Base-by-base conservation (phyloP, 1,140 invertebrate genomes). In the Bombus consobrinus region DNA sequence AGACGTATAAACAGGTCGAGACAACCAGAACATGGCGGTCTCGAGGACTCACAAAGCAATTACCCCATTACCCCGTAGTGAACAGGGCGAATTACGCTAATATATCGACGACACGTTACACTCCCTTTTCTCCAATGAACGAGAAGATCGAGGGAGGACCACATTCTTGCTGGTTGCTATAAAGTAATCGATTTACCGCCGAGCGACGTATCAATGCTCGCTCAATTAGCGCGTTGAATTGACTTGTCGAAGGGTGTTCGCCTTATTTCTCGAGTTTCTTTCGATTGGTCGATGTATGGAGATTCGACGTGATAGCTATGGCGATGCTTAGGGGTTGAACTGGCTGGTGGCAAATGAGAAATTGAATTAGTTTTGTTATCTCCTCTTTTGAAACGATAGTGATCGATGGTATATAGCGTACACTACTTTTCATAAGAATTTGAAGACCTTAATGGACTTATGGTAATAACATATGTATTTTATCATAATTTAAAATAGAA, bases 221-320 rank as follows among this genome's bases (percentile, higher is more conserved):
- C 78, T 92, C 89, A 92, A 93, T 94, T 94, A 93, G 88, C 89
- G 83, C 81, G 75, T n/a, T 68, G 83, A 71, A 83, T 90, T 89
- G 91, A 85, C 77, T 90, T 86, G 83, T 91, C 87, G 86, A 84
- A 82, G 86, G 84, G 57, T 39, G 72, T 25, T 37, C 28, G 72
- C 43, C 32, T 83, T 57, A 32, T 68, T 68, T 9, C 34, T 69
- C 25, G 8, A 71, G 47, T 81, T 72, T 53, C 43, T 71, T 69
- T 72, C 66, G 4, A 72, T n/a, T 10, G 2, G 15, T 34, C 10
- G 66, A 18, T 57, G n/a, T 18, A 13, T 32, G 32, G 9, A 8
- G 75, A 18, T 32, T 22, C 34, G 53, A n/a, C 28, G 25, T 37
- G 47, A 41, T 22, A 15, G 4, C 22, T 57, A 1, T 37, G 32